Evolutionary conservation across 1,140 invertebrate species (phyloP), one percentile per base, ranked within the genome.

Genomic region (Forficula auricularia): DNA sequence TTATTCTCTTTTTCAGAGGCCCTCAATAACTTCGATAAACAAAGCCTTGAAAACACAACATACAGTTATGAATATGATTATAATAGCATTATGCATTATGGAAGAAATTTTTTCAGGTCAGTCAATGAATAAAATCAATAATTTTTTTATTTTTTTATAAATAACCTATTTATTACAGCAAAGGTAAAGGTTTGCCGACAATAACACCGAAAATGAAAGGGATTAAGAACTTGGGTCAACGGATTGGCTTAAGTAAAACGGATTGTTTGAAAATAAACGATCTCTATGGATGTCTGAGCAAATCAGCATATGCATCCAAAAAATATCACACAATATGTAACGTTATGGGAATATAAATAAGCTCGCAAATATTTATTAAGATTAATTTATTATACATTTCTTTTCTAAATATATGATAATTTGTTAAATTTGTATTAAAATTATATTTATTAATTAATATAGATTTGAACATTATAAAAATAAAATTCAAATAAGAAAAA

Each of bases 51-150:
- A 33, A 75, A 76, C 51, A 73, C 71, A 15, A 70, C 71, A 0
- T 70, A 70, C 49, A 65, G 60, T 40, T 76, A 71, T 55, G 72
- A 76, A 46, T 80, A 80, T 49, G 77, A 80, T 52, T 79, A 74
- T 51, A 68, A 76, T 40, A 77, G 73, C 22, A 76, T 80, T 30
- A 79, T 80, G 77, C 77, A 80, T 53, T 80, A 80, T 50, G 77
- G 77, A 3, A 65, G 62, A 43, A 62, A 67, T 22, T 68, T 64
- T 50, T 68, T 68, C 54, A 67, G 65, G 65, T 66, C 52, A 51
- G 45, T 38, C 12, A 32, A n/a, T n/a, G n/a, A n/a, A n/a, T n/a
- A 27, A 27, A 27, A 6, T 27, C 22, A 6, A 27, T 6, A 27
- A 27, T 27, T 27, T 10, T 27, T 27, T 6, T 6, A 27, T 6